phyloP scores from a whole-genome alignment of 2,888 invertebrate genomes.

The Malthinus seriepunctatus region DNA sequence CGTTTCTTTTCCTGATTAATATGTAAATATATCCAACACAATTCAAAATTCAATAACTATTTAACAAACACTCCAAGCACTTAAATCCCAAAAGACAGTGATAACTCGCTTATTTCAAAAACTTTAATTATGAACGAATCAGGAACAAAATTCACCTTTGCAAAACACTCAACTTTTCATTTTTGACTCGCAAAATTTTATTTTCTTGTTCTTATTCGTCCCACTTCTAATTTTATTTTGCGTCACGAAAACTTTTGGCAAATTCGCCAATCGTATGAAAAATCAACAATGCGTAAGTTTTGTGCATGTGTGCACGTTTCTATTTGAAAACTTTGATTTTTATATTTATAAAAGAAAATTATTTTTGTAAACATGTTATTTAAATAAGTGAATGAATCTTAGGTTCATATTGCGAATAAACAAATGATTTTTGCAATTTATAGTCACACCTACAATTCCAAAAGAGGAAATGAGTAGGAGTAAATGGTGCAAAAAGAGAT shows the following conservation, averaged over 20 bases:
- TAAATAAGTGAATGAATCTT: too few species aligned
- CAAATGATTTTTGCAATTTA: background rate
- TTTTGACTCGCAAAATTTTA: slow-evolving; percentile 23
- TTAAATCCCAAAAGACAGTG: background rate
- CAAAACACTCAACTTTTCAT: slow-evolving; percentile 25
- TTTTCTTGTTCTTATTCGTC: slow-evolving; percentile 30
- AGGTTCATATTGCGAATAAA: background rate
- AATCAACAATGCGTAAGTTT: slow-evolving; percentile 19
- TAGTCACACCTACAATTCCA: background rate
- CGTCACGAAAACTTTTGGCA: slow-evolving; percentile 38
- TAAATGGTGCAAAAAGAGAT: too few species aligned
- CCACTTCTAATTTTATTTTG: slow-evolving; percentile 29
- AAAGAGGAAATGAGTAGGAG: too few species aligned
- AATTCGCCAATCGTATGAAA: slow-evolving; percentile 10
- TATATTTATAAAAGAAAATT: slow-evolving; percentile 5
- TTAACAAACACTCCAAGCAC: background rate
- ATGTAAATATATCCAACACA: slow-evolving; percentile 12
- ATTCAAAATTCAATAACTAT: slow-evolving; percentile 15
- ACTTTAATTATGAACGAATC: background rate
- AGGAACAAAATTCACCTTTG: slow-evolving; percentile 13
- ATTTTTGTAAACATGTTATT: slow-evolving; percentile 5
- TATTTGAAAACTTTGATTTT: slow-evolving; percentile 6
- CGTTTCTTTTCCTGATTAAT: slow-evolving; percentile 13
- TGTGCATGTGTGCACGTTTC: slow-evolving; percentile 24
- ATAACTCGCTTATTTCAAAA: background rate